phyloP scores from a whole-genome alignment of 2,797 vertebrate genomes.

The Syngnathus acus region DNA sequence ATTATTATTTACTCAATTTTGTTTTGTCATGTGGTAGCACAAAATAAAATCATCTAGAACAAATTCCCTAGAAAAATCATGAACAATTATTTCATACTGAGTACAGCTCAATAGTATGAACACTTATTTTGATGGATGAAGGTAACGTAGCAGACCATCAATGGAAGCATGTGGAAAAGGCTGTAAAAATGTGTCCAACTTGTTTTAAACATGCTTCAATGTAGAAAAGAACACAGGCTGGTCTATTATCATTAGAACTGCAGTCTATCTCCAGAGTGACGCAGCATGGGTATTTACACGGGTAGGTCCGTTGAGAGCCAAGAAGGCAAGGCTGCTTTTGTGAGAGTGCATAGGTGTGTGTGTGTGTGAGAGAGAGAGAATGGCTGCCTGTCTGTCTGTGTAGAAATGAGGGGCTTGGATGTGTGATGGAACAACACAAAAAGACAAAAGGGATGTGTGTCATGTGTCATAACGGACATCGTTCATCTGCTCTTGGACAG shows the following conservation, averaged over 20 bases:
- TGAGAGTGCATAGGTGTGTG: constrained; percentile 20
- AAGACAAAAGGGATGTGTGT: constrained; percentile 49
- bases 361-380: not conserved
- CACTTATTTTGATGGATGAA: too few species aligned
- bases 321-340: not conserved
- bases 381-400: too few species aligned
- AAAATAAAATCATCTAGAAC: too few species aligned
- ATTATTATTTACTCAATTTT: too few species aligned
- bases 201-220: too few species aligned
- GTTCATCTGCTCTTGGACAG: constrained; percentile 37
- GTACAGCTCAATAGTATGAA: too few species aligned
- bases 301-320: not conserved
- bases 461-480: constrained; percentile 36
- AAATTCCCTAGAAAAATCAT: too few species aligned
- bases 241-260: not conserved
- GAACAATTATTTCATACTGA: too few species aligned
- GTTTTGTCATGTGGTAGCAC: too few species aligned
- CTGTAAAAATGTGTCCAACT: too few species aligned
- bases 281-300: not conserved
- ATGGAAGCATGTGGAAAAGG: too few species aligned
- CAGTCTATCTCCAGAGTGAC: not conserved
- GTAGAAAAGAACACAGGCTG: not conserved
- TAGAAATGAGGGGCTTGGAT: constrained; percentile 23
- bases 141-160: too few species aligned
- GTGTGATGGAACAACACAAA: constrained; percentile 48